These are phyloP conservation scores for Stegostoma tigrinum DNA, from an alignment of 2,113 vertebrate species.

Conservation along the genomic window DNA sequence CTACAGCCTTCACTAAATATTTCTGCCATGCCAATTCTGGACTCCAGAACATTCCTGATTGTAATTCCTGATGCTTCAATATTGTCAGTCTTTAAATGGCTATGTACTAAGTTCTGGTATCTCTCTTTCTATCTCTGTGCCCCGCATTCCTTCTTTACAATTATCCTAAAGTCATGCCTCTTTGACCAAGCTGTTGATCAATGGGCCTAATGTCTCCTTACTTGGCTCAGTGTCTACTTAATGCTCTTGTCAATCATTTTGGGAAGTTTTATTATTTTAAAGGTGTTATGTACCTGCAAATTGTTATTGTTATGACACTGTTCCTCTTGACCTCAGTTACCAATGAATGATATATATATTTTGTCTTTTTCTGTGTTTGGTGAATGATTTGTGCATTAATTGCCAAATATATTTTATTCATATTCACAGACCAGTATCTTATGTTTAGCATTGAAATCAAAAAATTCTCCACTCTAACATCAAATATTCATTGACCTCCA, in stretches of 20 bases:
- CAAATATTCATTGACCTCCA: not conserved
- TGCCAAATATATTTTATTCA: no score
- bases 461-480: not conserved
- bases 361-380: not conserved
- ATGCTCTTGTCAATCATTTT: not conserved
- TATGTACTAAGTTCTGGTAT: not conserved
- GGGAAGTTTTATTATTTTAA: not conserved
- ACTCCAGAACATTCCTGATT: not conserved
- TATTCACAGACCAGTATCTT: not conserved
- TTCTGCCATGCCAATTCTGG: not conserved
- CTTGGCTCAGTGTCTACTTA: not conserved
- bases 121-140: no score
- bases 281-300: not conserved
- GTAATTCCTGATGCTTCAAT: not conserved
- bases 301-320: not conserved
- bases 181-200: not conserved
- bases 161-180: not conserved
- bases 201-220: not conserved
- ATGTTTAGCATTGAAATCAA: slow-evolving; percentile 13
- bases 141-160: no score
- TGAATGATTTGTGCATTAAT: no score
- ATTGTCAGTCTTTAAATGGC: not conserved
- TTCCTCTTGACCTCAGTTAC: not conserved
- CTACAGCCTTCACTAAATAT: not conserved
- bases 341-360: not conserved